Conservation (phyloP, 2,797 vertebrate species). For the Zalophus californianus region DNA sequence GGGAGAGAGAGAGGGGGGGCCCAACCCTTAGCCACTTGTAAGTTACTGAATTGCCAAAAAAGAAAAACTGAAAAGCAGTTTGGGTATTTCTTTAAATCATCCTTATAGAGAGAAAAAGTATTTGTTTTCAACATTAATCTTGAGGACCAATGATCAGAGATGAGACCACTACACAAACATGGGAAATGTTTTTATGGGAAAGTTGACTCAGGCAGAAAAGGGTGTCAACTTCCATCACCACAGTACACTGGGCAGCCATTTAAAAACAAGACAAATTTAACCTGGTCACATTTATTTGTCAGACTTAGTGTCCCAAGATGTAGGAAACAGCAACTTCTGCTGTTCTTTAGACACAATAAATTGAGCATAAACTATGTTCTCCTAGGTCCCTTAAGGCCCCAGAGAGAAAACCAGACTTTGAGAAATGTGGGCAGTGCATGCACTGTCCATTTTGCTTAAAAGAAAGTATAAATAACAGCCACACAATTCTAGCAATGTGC, state of each 20-base stretch:
- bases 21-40: background rate
- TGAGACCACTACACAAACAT: background rate
- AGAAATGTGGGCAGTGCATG: background rate
- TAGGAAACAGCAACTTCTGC: constrained; percentile 51
- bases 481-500: background rate
- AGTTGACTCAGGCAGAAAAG: background rate
- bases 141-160: background rate
- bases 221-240: constrained; percentile 6
- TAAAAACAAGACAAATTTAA: constrained; percentile 47
- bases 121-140: constrained; percentile 54
- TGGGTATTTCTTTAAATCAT: constrained; percentile 32
- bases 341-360: constrained; percentile 52
- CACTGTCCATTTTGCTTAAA: constrained; percentile 21
- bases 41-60: constrained; percentile 35
- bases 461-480: constrained; percentile 44
- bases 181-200: background rate
- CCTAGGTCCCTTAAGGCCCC: background rate
- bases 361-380: constrained; percentile 47
- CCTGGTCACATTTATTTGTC: constrained; percentile 56
- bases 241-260: background rate
- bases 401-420: constrained; percentile 27
- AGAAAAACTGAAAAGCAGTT: background rate
- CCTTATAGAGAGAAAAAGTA: background rate
- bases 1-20: background rate
- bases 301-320: constrained; percentile 14